A percentile compares a stretch with the other conserved stretches of the same genome.
Conservation (phyloP, 2,888 invertebrate genomes). For the Lapara coniferarum region DNA sequence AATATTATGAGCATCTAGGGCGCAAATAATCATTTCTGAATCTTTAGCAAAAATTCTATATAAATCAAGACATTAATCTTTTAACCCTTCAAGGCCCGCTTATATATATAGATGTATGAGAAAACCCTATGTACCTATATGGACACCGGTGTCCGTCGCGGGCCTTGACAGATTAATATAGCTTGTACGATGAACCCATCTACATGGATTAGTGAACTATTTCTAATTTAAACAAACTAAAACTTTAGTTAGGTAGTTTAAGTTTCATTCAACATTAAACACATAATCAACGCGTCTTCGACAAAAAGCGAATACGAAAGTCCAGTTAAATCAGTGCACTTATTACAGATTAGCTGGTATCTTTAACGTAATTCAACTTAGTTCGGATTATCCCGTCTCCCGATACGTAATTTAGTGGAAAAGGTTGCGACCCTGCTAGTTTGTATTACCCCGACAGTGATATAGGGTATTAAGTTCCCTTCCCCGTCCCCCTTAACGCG, state of each 20-base stretch:
- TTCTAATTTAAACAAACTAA: neutral
- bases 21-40: too few species aligned
- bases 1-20: too few species aligned
- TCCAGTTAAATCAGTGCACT: constrained; percentile 56
- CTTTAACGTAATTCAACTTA: constrained; percentile 73
- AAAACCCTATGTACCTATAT: too few species aligned
- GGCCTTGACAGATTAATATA: too few species aligned
- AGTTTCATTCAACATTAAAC: too few species aligned
- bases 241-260: neutral
- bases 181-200: too few species aligned
- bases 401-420: constrained; percentile 83
- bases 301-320: constrained; percentile 18
- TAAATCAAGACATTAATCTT: too few species aligned
- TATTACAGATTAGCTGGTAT: constrained; percentile 60
- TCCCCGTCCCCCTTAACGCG: constrained; percentile 79
- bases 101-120: too few species aligned
- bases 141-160: too few species aligned
- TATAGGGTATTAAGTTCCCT: constrained; percentile 82
- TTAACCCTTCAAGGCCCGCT: too few species aligned
- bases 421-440: constrained; percentile 81
- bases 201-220: neutral
- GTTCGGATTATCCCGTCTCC: constrained; percentile 77
- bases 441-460: constrained; percentile 82
- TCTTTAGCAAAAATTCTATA: too few species aligned
- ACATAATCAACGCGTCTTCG: neutral